Evolutionary conservation across 2,113 vertebrate species (phyloP), one percentile per base, ranked within the genome.

Genomic region (Boulengeromyrus knoepffleri): DNA sequence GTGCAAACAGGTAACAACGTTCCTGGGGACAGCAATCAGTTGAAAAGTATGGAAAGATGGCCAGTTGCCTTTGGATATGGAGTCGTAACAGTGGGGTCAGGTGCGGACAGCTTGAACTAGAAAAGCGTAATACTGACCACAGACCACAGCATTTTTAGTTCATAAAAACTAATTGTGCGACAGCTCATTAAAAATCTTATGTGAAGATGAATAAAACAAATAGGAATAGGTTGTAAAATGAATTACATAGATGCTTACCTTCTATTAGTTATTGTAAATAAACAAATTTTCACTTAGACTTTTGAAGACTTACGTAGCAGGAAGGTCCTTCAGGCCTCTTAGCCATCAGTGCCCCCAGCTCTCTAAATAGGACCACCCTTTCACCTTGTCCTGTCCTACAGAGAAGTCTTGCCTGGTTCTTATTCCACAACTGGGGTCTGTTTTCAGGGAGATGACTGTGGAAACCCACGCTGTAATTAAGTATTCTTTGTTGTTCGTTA

Each of bases 401-500:
- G 56, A 89, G 19, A 84, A 27, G 17, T 45, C n/a, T 85, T 50
- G 84, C 47, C 62, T 83, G 53, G 53, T 2, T 17, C 24, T 85
- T 36, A 52, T 13, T 49, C 83, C 19, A 45, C 66, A 46, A 52
- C 39, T n/a, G 24, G 77, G 58, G 62, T 62, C 13, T 83, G n/a
- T 88, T 88, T 80, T 49, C 24, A 9, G 45, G 89, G 80, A 31
- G 52, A 45, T 53, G 80, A 4, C 45, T n/a, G 52, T 31, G 87
- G 87, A 49, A 92, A 70, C 90, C 89, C 77, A 91, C 92, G 58
- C 88, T 42, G 70, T 94, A 94, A 95, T 95, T 94, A 95, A 95
- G 93, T 92, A 92, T 90, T 94, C 92, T 94, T 95, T 95, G 90
- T 90, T 83, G 52, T 94, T 96, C 94, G 92, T 94, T 94, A 95